A percentile compares a stretch with the other conserved stretches of the same genome.
Conservation (phyloP, 1,140 invertebrate genomes). For the Drosophila serrata region DNA sequence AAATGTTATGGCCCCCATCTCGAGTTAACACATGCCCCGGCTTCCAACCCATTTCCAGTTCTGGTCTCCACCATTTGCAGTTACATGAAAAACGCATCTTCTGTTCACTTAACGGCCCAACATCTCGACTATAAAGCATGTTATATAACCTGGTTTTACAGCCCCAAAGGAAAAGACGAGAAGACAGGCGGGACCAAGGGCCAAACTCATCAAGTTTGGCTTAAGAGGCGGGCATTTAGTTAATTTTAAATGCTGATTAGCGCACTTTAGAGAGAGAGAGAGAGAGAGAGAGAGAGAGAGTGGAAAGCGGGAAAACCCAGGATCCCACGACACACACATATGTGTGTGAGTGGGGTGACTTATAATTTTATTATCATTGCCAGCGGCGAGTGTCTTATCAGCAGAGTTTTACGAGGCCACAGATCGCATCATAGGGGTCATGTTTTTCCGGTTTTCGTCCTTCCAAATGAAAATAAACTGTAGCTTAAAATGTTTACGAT, state of each 20-base stretch:
- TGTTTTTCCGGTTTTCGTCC: slow-evolving; percentile 64
- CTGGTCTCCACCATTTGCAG: slow-evolving; percentile 27
- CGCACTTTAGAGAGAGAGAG: slow-evolving; percentile 67
- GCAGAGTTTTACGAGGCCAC: slow-evolving; percentile 75
- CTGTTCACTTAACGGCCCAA: slow-evolving; percentile 43
- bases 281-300: slow-evolving; percentile 58
- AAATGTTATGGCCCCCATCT: slow-evolving; percentile 30
- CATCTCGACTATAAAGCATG: slow-evolving; percentile 3
- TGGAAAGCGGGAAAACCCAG: slow-evolving; percentile 2
- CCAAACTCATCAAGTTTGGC: slow-evolving; percentile 65
- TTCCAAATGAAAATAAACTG: slow-evolving; percentile 83
- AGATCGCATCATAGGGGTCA: slow-evolving; percentile 67
- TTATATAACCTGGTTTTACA: slow-evolving; percentile 51
- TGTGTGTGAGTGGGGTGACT: slow-evolving; percentile 62
- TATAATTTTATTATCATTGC: slow-evolving; percentile 85
- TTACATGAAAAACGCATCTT: slow-evolving; percentile 74
- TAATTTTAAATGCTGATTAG: slow-evolving; percentile 84
- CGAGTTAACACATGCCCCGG: slow-evolving; percentile 37
- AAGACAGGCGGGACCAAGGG: slow-evolving; percentile 13
- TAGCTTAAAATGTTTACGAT: slow-evolving; percentile 84
- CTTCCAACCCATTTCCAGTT: not conserved
- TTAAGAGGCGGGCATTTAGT: slow-evolving; percentile 74
- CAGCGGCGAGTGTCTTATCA: slow-evolving; percentile 76
- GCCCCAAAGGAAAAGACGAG: slow-evolving; percentile 12
- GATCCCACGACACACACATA: slow-evolving; percentile 45